Percentiles rank a stretch among this genome's conserved stretches.
Evolutionary conservation across 2,113 vertebrate genomes (phyloP).

Genomic region (Clinocottus analis): DNA sequence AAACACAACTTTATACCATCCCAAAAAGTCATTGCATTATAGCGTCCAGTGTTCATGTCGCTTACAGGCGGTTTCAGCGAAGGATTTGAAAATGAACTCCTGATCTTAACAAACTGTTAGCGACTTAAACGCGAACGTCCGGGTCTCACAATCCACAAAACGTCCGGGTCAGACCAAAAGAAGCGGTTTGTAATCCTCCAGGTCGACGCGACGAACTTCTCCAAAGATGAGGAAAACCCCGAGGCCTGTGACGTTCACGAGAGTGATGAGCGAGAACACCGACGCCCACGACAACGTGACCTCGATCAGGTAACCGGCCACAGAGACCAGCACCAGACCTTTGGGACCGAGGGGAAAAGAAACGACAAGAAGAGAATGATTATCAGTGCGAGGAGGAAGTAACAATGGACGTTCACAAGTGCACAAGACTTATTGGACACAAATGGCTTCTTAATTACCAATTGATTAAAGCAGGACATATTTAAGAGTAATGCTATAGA

Average conservation of each 20-base stretch:
- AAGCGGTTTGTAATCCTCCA: slow-evolving; percentile 25
- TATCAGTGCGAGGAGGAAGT: too few relatives aligned
- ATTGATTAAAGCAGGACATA: too few relatives aligned
- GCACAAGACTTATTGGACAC: too few relatives aligned
- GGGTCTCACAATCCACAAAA: not conserved
- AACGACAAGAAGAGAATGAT: not conserved
- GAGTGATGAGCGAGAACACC: slow-evolving; percentile 86
- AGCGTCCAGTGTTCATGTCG: not conserved
- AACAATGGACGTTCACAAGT: too few relatives aligned
- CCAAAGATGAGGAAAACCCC: slow-evolving; percentile 87
- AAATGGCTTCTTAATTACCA: too few relatives aligned
- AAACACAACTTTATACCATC: not conserved
- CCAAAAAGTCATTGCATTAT: not conserved
- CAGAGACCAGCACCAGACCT: slow-evolving; percentile 88
- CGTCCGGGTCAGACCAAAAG: slow-evolving; percentile 19
- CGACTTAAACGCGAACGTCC: not conserved
- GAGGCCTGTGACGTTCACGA: slow-evolving; percentile 86
- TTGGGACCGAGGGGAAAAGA: not conserved
- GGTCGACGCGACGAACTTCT: slow-evolving; percentile 86
- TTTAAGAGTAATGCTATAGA: too few relatives aligned
- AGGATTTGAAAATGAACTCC: not conserved
- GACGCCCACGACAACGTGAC: slow-evolving; percentile 85
- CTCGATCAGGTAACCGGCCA: slow-evolving; percentile 90
- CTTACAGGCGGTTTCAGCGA: not conserved
- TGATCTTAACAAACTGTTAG: not conserved